Conservation (phyloP, 1,140 invertebrate species). For the Pteromalus puparum region DNA sequence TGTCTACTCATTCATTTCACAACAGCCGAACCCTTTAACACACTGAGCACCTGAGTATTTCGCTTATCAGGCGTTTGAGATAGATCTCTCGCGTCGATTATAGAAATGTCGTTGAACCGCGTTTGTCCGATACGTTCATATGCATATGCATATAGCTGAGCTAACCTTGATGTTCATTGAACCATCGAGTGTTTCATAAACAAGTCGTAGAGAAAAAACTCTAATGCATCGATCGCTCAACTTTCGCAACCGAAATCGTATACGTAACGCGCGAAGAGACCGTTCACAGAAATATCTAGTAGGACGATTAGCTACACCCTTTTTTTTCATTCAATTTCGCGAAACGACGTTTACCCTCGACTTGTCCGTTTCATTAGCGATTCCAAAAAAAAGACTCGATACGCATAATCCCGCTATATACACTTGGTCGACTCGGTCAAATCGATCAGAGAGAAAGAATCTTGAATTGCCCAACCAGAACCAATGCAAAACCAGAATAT, state of each 20-base stretch:
- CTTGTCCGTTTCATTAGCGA: neutral
- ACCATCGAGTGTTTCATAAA: constrained; percentile 3
- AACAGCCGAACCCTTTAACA: neutral
- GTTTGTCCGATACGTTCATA: constrained; percentile 8
- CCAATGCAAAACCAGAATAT: neutral
- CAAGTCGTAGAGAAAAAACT: neutral
- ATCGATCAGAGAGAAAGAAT: neutral
- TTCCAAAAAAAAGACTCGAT: neutral
- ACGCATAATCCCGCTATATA: neutral
- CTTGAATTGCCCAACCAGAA: neutral
- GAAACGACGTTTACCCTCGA: neutral
- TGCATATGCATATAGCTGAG: neutral
- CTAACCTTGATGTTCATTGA: constrained; percentile 29
- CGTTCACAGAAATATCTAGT: neutral
- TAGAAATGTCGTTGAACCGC: constrained; percentile 11
- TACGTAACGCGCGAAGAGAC: neutral
- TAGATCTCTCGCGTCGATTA: neutral
- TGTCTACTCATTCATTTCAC: neutral
- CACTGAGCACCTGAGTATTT: neutral
- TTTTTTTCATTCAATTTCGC: neutral
- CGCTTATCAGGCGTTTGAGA: neutral
- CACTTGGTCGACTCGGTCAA: neutral
- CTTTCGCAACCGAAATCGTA: neutral
- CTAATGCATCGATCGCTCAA: neutral
- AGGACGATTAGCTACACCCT: neutral